Evolutionary conservation across 2,888 invertebrate genomes (phyloP).

Genomic region (Theretra japonica): DNA sequence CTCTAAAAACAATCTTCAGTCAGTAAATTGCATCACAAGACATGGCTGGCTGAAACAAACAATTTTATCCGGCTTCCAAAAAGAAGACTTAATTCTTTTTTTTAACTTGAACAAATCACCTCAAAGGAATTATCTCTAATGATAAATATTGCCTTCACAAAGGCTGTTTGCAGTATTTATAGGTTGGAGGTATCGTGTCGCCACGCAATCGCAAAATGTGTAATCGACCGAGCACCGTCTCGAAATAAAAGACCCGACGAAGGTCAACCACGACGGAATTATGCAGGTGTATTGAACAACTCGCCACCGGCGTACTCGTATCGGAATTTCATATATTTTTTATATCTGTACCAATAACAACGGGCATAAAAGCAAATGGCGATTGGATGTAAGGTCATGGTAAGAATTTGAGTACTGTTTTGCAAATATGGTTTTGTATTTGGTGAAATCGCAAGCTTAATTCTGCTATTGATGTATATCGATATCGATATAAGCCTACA

Average conservation of each 20-base stretch:
- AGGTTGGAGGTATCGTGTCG: constrained; percentile 26
- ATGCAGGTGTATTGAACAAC: constrained; percentile 36
- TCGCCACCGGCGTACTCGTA: constrained; percentile 25
- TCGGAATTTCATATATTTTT: constrained; percentile 6
- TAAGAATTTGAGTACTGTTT: neutral
- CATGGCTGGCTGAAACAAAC: neutral
- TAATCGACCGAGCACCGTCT: constrained; percentile 50
- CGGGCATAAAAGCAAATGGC: neutral
- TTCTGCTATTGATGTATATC: too few species aligned
- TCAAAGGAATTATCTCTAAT: constrained; percentile 24
- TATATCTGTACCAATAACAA: neutral
- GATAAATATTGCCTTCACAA: constrained; percentile 29
- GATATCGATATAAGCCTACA: too few species aligned
- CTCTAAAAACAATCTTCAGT: too few species aligned
- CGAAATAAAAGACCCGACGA: constrained; percentile 58
- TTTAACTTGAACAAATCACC: neutral
- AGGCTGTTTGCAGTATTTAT: constrained; percentile 32
- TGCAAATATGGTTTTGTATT: too few species aligned
- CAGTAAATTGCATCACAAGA: too few species aligned
- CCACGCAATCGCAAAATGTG: constrained; percentile 35
- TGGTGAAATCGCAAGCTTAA: too few species aligned
- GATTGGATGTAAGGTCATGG: neutral
- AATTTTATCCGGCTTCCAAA: neutral
- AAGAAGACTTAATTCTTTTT: neutral
- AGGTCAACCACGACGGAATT: constrained; percentile 41